Evolutionary conservation across 2,797 vertebrate species (phyloP).

Genomic region (Karalla daura): DNA sequence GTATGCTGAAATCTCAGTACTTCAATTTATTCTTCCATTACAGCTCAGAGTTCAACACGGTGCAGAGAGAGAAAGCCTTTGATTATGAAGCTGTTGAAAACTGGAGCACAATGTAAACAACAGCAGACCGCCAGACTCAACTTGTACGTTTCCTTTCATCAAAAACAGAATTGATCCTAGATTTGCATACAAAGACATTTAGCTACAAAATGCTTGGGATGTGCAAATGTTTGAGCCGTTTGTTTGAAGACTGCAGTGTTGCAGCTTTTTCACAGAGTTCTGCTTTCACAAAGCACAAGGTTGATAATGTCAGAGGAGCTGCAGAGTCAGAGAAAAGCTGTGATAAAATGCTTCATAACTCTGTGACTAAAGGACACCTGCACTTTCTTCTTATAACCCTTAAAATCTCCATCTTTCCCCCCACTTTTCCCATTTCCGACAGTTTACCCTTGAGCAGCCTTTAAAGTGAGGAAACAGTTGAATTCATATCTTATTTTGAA

Average conservation of each 20-base stretch:
- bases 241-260: conserved; percentile 62
- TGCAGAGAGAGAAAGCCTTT: conserved; percentile 67
- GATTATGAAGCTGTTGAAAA: conserved; percentile 72
- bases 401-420: conserved; percentile 54
- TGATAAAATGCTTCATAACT: conserved; percentile 74
- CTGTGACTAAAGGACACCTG: conserved; percentile 69
- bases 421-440: conserved; percentile 47
- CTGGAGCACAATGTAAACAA: conserved; percentile 74
- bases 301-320: conserved; percentile 72
- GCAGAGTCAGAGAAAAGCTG: conserved; percentile 55
- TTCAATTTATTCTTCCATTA: conserved; percentile 72
- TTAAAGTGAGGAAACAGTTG: conserved; percentile 41
- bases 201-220: conserved; percentile 59
- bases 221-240: conserved; percentile 62
- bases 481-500: conserved; percentile 37
- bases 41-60: conserved; percentile 66
- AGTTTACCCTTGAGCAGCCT: conserved; percentile 61
- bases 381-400: conserved; percentile 55
- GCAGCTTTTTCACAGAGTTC: conserved; percentile 53
- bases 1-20: conserved; percentile 59
- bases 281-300: conserved; percentile 54
- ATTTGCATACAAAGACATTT: conserved; percentile 71
- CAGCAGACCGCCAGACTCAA: conserved; percentile 56
- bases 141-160: conserved; percentile 60
- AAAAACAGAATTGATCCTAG: conserved; percentile 60